These are phyloP conservation scores for Synergus japonicus DNA, from an alignment of 2,888 invertebrate species.

Conservation along the genomic window DNA sequence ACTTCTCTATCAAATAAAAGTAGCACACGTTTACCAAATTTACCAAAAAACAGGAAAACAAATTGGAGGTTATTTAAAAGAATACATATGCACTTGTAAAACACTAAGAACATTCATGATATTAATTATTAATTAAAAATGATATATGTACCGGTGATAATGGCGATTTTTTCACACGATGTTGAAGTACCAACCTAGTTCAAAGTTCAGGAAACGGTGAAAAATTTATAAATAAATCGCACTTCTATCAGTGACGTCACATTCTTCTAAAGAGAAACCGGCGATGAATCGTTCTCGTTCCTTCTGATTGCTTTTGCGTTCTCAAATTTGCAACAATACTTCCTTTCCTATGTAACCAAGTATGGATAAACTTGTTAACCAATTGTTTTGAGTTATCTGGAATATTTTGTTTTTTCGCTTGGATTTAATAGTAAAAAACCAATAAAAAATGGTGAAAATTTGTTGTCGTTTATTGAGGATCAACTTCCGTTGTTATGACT, in stretches of 20 bases:
- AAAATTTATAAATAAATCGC: constrained; percentile 56
- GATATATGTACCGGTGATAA: not conserved
- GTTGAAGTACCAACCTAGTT: constrained; percentile 42
- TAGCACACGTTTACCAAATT: constrained; percentile 4
- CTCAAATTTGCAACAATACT: not conserved
- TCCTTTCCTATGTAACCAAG: too few relatives aligned
- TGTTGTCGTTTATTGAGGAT: not conserved
- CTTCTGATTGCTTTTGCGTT: not conserved
- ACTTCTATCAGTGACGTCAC: constrained; percentile 46
- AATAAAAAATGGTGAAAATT: not conserved
- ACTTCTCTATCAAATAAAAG: not conserved
- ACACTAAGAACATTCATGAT: not conserved
- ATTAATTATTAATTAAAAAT: not conserved
- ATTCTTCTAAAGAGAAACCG: not conserved
- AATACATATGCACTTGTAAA: not conserved
- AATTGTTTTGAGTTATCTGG: not conserved
- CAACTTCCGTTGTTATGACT: too few relatives aligned
- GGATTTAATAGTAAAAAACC: not conserved
- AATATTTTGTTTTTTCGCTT: not conserved
- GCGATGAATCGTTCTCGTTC: not conserved
- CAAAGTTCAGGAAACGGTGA: constrained; percentile 53
- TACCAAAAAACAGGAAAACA: not conserved
- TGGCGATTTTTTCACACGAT: not conserved
- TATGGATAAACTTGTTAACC: not conserved
- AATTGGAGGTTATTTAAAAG: not conserved